phyloP scores from a whole-genome alignment of 2,113 vertebrate genomes.

The Pagrus major region DNA sequence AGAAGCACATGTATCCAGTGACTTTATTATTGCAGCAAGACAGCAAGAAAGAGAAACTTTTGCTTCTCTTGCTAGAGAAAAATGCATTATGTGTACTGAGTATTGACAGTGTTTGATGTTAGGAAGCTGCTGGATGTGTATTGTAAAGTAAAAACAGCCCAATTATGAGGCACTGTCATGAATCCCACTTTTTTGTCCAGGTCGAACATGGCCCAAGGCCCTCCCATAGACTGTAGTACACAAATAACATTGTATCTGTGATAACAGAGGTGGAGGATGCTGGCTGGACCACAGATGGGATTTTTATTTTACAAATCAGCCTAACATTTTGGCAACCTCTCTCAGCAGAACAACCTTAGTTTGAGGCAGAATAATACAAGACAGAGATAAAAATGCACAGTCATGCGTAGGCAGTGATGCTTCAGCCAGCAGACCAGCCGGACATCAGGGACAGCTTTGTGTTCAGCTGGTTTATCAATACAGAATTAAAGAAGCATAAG shows the following conservation, averaged over 20 bases:
- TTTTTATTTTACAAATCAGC: slow-evolving; percentile 9
- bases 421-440: slow-evolving; percentile 4
- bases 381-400: slow-evolving; percentile 14
- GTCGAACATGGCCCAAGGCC: background rate
- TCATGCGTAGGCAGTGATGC: background rate
- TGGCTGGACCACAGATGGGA: background rate
- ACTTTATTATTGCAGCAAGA: background rate
- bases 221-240: background rate
- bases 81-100: background rate
- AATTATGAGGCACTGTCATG: background rate
- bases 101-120: background rate
- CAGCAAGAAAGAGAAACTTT: background rate
- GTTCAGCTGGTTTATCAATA: slow-evolving; percentile 2
- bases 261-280: background rate
- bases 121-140: background rate
- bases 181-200: background rate
- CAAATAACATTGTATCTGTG: slow-evolving; percentile 26
- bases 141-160: background rate
- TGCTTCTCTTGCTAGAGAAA: background rate
- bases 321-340: slow-evolving; percentile 15
- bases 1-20: background rate
- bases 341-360: background rate
- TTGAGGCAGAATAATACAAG: slow-evolving; percentile 3
- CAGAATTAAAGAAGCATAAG: slow-evolving; percentile 15
- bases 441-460: slow-evolving; percentile 7